A percentile compares a stretch with the other conserved stretches of the same genome.
phyloP scores from a whole-genome alignment of 64 coral and sea anemone species.

The Dendronephthya gigantea region DNA sequence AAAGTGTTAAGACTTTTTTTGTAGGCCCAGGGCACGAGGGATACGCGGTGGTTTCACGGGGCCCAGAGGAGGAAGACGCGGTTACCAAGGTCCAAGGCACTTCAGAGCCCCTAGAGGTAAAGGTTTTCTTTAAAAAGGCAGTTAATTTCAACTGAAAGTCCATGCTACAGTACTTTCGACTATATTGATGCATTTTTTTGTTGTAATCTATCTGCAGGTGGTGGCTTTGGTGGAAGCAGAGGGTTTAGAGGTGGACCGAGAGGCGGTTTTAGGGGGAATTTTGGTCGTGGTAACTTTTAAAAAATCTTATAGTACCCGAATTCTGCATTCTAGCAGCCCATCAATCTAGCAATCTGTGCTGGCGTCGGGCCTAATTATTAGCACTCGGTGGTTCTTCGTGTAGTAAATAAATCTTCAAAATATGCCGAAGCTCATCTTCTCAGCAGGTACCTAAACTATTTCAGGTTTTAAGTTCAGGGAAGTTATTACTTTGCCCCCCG shows the following conservation, averaged over 20 bases:
- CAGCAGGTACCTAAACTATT: no score
- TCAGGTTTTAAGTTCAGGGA: no score
- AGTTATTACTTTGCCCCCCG: no score
- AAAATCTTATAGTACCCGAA: neutral
- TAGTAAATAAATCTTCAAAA: no score
- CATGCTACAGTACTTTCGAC: neutral
- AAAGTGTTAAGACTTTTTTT: no score
- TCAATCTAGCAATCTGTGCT: no score
- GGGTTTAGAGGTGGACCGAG: constrained; percentile 51
- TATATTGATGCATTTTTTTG: neutral
- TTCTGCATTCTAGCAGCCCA: no score
- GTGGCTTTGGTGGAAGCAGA: constrained; percentile 45
- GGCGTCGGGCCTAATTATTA: no score
- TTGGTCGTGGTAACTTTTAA: constrained; percentile 30
- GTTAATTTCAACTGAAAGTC: neutral
- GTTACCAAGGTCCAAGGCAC: constrained; percentile 86
- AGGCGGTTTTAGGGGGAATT: constrained; percentile 40
- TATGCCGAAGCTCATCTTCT: no score
- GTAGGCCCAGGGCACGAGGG: neutral
- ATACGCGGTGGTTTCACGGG: constrained; percentile 45
- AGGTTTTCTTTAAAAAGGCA: neutral
- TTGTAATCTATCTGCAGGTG: neutral
- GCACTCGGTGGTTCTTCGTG: no score
- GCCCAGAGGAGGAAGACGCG: constrained; percentile 55
- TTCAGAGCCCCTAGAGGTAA: constrained; percentile 39